Conservation (phyloP, 2,113 vertebrate species). For the Pollachius pollachius region DNA sequence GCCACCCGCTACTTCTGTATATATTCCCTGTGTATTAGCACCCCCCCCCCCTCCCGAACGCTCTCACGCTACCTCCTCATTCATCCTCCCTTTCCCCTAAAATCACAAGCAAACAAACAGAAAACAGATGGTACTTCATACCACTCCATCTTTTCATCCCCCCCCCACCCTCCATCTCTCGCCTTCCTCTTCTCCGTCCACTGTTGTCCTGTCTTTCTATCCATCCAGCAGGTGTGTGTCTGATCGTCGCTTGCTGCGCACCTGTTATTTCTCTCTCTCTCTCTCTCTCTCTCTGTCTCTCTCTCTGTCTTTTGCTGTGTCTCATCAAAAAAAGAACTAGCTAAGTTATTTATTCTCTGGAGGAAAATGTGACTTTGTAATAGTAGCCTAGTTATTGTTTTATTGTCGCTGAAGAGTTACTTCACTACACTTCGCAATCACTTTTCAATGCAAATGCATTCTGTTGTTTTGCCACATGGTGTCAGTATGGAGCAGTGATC, state of each 20-base stretch:
- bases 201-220: slow-evolving; percentile 40
- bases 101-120: slow-evolving; percentile 16
- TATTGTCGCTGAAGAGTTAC: background rate
- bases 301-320: background rate
- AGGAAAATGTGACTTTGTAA: slow-evolving; percentile 11
- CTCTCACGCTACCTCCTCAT: slow-evolving; percentile 48
- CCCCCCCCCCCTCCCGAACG: slow-evolving; percentile 22
- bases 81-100: slow-evolving; percentile 53
- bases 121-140: slow-evolving; percentile 73
- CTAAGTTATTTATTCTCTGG: slow-evolving; percentile 12
- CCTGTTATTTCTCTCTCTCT: slow-evolving; percentile 44
- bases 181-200: slow-evolving; percentile 9
- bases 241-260: slow-evolving; percentile 51
- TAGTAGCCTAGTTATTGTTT: slow-evolving; percentile 21
- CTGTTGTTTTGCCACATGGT: slow-evolving; percentile 55
- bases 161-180: slow-evolving; percentile 35
- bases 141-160: slow-evolving; percentile 57
- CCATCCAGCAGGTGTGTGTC: slow-evolving; percentile 56
- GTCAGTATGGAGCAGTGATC: slow-evolving; percentile 58
- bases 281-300: background rate
- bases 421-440: background rate
- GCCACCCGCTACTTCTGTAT: slow-evolving; percentile 32
- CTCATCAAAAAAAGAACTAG: slow-evolving; percentile 19
- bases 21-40: slow-evolving; percentile 6
- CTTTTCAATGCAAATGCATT: slow-evolving; percentile 39